Base-by-base conservation (phyloP, 2,888 invertebrate genomes). In the Chymomyza fuscimana region DNA sequence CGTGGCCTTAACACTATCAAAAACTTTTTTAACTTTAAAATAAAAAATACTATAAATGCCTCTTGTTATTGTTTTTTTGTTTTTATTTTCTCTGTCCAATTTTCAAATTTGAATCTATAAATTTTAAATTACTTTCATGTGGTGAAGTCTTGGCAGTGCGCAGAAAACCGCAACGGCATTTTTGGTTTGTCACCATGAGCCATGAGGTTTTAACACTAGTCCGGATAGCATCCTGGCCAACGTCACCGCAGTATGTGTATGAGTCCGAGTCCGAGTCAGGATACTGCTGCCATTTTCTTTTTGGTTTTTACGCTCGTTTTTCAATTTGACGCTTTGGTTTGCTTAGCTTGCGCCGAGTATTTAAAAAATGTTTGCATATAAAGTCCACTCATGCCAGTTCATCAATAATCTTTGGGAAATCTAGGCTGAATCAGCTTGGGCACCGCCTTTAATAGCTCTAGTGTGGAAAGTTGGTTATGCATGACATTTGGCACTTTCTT, bases 51-150 rank as follows among this genome's bases (percentile, higher is more conserved):
- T n/a, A n/a, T n/a, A 3, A 54, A 54, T 51, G 51, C 7, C 15
- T 19, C 7, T 54, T 54, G 52, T 54, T 19, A 10, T 54, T 16
- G 5, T 54, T 46, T 10, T 10, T 46, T 12, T 10, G 1, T 32
- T 32, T 32, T 32, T 32, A 3, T 32, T 32, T 12, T 12, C 12
- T 54, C 15, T 16, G 10, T 52, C 40, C 67, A 58, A 63, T 64
- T 73, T 70, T 76, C 46, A 70, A 76, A 76, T 79, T 74, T 76
- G 76, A 78, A 79, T 76, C 71, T 76, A 79, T 79, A 79, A 78
- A 79, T 79, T 76, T 78, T 58, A 72, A 76, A 78, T 76, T 74
- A 76, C 76, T 74, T 76, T 66, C 73, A 74, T 78, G 76, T 74
- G 74, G 77, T 74, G 56, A 74, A 79, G 76, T 72, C 76, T 79